Evolutionary conservation across 2,797 vertebrate species (phyloP).

Genomic region (Lates japonicus): DNA sequence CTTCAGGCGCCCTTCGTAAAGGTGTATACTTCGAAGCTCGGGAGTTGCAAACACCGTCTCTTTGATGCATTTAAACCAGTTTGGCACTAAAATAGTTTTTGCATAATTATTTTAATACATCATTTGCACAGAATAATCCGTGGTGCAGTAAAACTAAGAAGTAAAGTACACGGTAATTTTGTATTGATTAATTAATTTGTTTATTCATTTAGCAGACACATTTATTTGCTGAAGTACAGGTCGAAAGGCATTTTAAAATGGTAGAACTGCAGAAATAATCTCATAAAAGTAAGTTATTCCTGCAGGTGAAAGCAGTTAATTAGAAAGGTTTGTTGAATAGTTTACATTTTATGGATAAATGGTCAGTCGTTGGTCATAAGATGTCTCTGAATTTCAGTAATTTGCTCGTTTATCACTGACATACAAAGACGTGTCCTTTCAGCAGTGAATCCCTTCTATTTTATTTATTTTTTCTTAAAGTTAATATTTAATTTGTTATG

Average conservation of each 20-base stretch:
- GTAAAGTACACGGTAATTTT: background rate
- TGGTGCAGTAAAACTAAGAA: accelerated
- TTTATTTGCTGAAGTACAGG: accelerated
- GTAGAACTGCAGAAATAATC: background rate
- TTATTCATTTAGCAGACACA: background rate
- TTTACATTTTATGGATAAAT: background rate
- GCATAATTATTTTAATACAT: no score
- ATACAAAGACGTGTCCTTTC: background rate
- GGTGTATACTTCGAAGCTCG: background rate
- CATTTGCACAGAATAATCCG: background rate
- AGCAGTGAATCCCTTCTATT: no score
- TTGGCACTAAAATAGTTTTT: no score
- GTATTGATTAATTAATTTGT: background rate
- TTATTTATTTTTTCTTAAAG: background rate
- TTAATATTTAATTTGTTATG: background rate
- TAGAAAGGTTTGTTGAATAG: no score
- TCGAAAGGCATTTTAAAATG: background rate
- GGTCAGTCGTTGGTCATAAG: background rate
- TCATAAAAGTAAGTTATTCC: background rate
- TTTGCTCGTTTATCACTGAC: background rate
- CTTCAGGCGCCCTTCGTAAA: conserved; percentile 57
- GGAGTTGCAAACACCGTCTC: conserved; percentile 9
- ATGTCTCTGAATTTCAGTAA: no score
- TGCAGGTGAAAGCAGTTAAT: background rate
- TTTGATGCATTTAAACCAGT: background rate